Percentiles rank a stretch among this genome's conserved stretches.
phyloP scores from a whole-genome alignment of 1,140 invertebrate genomes.

The Linepithema humile region DNA sequence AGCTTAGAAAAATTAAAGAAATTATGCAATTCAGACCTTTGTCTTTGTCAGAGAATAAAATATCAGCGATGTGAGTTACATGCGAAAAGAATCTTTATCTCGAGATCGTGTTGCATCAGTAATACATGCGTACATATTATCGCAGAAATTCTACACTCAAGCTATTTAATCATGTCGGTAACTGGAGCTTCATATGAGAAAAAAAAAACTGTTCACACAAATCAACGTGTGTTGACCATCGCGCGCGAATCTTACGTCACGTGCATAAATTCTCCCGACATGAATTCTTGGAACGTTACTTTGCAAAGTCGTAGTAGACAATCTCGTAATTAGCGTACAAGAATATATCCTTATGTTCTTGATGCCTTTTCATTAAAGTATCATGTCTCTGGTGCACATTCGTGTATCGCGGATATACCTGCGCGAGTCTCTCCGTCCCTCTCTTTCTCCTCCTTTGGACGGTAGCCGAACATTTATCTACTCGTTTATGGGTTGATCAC shows the following conservation, averaged over 20 bases:
- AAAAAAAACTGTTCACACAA: slow-evolving; percentile 51
- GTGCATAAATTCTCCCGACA: slow-evolving; percentile 1
- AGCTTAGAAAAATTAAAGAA: background rate
- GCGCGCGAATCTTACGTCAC: slow-evolving; percentile 7
- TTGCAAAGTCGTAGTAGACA: background rate
- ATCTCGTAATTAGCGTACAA: background rate
- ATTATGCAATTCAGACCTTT: slow-evolving; percentile 41
- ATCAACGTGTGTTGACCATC: slow-evolving; percentile 16
- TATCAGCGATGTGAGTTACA: background rate
- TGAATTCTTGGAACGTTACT: background rate
- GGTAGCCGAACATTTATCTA: slow-evolving; percentile 27
- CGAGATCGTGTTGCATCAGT: slow-evolving; percentile 44
- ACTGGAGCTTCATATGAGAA: slow-evolving; percentile 54
- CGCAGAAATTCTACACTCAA: slow-evolving; percentile 52
- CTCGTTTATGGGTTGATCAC: background rate
- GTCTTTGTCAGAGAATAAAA: slow-evolving; percentile 50
- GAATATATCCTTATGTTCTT: slow-evolving; percentile 9
- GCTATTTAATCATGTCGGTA: slow-evolving; percentile 62
- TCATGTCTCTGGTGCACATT: slow-evolving; percentile 14
- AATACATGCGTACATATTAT: slow-evolving; percentile 57
- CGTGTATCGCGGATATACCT: background rate
- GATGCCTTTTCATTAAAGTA: slow-evolving; percentile 33
- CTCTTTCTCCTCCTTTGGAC: background rate
- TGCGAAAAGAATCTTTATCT: slow-evolving; percentile 51
- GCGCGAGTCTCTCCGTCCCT: background rate